These are phyloP conservation scores for Lagodon rhomboides DNA, from an alignment of 2,797 vertebrate genomes.

Conservation along the genomic window DNA sequence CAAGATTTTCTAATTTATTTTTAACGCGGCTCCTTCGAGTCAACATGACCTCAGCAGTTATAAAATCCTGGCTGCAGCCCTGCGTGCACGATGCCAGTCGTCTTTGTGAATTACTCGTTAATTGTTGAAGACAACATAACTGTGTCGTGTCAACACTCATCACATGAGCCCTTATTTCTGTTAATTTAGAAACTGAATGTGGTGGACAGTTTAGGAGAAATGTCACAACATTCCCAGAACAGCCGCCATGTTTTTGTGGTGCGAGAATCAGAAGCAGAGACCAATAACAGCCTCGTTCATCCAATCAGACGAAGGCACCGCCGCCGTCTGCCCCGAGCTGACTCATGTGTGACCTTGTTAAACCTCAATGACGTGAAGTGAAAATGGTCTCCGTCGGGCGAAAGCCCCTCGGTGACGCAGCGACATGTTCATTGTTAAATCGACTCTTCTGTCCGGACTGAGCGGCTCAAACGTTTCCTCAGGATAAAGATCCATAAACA, in stretches of 20 bases:
- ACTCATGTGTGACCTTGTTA: neutral
- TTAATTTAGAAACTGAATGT: neutral
- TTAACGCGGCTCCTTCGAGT: no score
- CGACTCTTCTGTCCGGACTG: slow-evolving; percentile 7
- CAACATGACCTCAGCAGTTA: no score
- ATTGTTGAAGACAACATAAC: no score
- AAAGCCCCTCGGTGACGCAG: neutral
- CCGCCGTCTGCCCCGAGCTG: neutral
- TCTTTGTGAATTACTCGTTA: no score
- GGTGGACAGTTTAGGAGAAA: neutral
- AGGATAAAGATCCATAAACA: slow-evolving; percentile 35
- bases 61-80: no score
- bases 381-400: neutral
- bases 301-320: neutral
- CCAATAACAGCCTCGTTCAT: neutral
- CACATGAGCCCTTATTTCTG: no score
- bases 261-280: neutral
- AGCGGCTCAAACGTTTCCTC: neutral
- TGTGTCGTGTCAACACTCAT: no score
- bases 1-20: no score
- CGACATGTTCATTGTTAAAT: slow-evolving; percentile 16
- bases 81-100: no score
- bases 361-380: slow-evolving; percentile 8
- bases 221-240: neutral
- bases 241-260: neutral